Evolutionary conservation across 2,888 invertebrate genomes (phyloP), one percentile per base, ranked within the genome.

Genomic region (Lamproptera curius): DNA sequence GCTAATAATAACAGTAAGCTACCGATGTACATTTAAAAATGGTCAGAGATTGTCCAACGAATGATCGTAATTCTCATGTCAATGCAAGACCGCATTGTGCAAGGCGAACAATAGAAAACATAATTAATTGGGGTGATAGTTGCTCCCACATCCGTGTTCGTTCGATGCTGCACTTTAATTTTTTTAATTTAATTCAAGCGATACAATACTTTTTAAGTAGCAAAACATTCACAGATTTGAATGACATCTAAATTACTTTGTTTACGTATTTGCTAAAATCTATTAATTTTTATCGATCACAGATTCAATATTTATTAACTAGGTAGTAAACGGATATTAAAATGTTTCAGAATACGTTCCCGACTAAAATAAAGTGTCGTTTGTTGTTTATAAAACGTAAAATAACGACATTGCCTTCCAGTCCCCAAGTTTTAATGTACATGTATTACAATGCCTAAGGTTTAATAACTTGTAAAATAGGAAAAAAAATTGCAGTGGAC

Each of bases 101-200:
- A 41, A 41, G 42, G 28, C 26, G 28, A 37, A 47, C 42, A 5
- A 26, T 42, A 28, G 16, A 36, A 39, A 42, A 42, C 41, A 42
- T 37, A 17, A 47, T 16, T 28, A 37, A 31, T 37, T 47, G 35
- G 41, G 41, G 33, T 55, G 40, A 40, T 40, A 53, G 37, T 49
- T 43, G 9, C 39, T 46, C 34, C 45, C 47, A 33, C 47, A 54
- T 42, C 45, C 52, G 41, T 50, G 45, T 40, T 51, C 50, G 28
- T 44, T 46, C 9, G 51, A 46, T 33, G 31, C 47, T 45, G 50
- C 50, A 17, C 51, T 51, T 26, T 48, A n/a, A n/a, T n/a, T n/a
- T n/a, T n/a, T n/a, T n/a, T n/a, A n/a, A n/a, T n/a, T n/a, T n/a
- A n/a, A n/a, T n/a, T n/a, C n/a, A n/a, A n/a, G n/a, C n/a, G n/a